Evolutionary conservation across 1,140 invertebrate species (phyloP), one percentile per base, ranked within the genome.

Genomic region (Olivierus martensii): DNA sequence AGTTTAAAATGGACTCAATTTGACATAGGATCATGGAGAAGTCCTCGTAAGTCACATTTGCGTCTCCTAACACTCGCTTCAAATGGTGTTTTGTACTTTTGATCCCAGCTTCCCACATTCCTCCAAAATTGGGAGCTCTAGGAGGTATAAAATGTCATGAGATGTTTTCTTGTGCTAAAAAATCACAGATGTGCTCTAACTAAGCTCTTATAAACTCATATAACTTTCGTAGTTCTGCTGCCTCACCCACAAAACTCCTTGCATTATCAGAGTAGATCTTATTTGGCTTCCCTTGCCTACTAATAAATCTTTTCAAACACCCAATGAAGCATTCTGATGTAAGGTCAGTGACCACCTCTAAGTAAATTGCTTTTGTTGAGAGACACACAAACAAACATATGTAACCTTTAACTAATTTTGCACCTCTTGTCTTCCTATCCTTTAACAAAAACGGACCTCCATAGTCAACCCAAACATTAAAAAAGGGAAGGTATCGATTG

Each of bases 1-100:
- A 38, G 19, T 55, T 51, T n/a, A 55, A 21, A 36, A 39, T 35
- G 17, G 10, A 17, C 39, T 56, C 42, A 43, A 55, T 52, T 46
- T 51, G 53, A 17, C 7, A 18, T 18, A 38, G 15, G 7, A 51
- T 12, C 7, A 18, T 46, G 19, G 28, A 11, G 21, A 51, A 47
- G 18, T 46, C 28, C 12, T 51, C 49, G 17, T 14, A 39, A 6
- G 21, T 55, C 21, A 55, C 21, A 17, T 6, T 45, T 3, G 34
- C 2, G 36, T n/a, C 35, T 34, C 49, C 42, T 12, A 46, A 9
- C 9, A 19, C 15, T 49, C 48, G 28, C n/a, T 51, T 46, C 3
- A 56, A 38, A 44, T 46, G 42, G 19, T 46, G 36, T 42, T 55
- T 55, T 10, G 48, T 38, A 10, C n/a, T 18, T 18, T 49, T 55